phyloP scores from a whole-genome alignment of 2,797 vertebrate genomes.

The Brachymystax lenok region DNA sequence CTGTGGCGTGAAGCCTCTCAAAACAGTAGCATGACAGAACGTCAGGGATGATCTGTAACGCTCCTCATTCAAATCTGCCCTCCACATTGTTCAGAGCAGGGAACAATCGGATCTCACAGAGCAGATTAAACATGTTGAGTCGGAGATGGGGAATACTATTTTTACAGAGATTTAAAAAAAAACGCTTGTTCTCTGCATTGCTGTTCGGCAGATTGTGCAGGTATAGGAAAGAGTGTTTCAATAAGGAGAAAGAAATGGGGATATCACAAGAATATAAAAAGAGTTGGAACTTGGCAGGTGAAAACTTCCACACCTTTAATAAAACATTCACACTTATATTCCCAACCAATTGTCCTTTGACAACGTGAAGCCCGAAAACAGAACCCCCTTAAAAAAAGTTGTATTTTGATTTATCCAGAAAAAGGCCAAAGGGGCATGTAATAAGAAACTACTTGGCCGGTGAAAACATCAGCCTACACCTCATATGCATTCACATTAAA shows the following conservation, averaged over 20 bases:
- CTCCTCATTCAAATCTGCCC: constrained; percentile 29
- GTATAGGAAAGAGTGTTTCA: not conserved
- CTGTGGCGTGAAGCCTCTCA: constrained; percentile 29
- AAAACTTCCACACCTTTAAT: not conserved
- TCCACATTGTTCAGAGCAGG: constrained; percentile 36
- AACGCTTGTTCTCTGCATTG: not conserved
- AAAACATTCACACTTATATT: not conserved
- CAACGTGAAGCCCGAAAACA: not conserved
- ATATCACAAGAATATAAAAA: not conserved
- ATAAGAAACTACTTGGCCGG: not conserved
- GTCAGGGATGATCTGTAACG: constrained; percentile 52
- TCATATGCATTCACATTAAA: not conserved
- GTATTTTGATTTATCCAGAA: not conserved
- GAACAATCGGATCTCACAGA: constrained; percentile 35
- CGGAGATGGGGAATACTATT: not conserved
- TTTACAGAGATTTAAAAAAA: not conserved
- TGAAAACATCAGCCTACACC: not conserved
- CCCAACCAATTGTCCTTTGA: not conserved
- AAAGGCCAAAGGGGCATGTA: not conserved
- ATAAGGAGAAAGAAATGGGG: not conserved
- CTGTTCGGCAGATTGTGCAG: not conserved
- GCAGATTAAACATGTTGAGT: constrained; percentile 6
- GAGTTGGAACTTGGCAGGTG: not conserved
- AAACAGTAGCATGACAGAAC: constrained; percentile 41
- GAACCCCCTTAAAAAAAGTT: not conserved